phyloP scores from a whole-genome alignment of 2,797 vertebrate species.

The Sebastes nivosus region DNA sequence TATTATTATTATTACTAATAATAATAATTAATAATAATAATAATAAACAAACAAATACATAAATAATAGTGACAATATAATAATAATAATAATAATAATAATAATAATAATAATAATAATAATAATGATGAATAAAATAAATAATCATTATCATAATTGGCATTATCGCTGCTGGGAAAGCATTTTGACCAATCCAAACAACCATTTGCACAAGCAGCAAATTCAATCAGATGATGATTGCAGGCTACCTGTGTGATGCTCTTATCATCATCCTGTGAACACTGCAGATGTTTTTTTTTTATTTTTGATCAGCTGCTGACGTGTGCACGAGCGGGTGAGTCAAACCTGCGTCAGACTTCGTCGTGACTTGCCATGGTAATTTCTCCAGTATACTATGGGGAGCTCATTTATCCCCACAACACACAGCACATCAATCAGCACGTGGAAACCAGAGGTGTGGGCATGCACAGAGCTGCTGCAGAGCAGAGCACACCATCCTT shows the following conservation, averaged over 20 bases:
- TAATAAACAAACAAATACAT: not conserved
- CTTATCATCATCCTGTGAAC: conserved; percentile 29
- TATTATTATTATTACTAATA: not conserved
- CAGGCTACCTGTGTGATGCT: conserved; percentile 19
- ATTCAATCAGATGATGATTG: not conserved
- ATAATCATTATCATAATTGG: not conserved
- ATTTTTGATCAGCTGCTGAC: conserved; percentile 67
- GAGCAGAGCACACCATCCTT: not conserved
- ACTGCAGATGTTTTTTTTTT: conserved; percentile 68
- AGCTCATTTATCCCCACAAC: conserved; percentile 48
- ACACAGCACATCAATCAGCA: conserved; percentile 45
- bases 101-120: not conserved
- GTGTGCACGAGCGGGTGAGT: conserved; percentile 76
- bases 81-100: not conserved
- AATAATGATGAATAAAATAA: not conserved
- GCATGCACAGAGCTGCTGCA: not conserved
- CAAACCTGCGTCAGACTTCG: conserved; percentile 81
- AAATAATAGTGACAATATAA: not conserved
- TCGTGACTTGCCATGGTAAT: conserved; percentile 82
- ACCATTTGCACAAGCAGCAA: not conserved
- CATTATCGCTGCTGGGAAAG: not conserved
- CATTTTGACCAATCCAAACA: not conserved
- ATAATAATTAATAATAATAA: not conserved
- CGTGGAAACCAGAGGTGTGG: conserved; percentile 52
- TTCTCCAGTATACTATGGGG: conserved; percentile 22